These are phyloP conservation scores for Pachyseris speciosa DNA, from an alignment of 64 coral and sea anemone genomes.

Conservation along the genomic window DNA sequence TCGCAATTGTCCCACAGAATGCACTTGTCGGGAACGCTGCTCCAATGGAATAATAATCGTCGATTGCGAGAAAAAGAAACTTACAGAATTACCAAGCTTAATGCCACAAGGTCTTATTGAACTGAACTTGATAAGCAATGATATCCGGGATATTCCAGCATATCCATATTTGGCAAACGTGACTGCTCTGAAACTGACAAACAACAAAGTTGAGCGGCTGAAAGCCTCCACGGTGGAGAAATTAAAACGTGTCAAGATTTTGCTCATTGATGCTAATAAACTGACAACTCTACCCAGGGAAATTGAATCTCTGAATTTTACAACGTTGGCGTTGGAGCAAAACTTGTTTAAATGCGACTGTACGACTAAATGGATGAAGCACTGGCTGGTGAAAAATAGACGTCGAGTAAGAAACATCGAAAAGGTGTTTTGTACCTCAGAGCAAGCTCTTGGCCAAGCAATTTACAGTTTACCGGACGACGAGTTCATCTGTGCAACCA, in stretches of 20 bases:
- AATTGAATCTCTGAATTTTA: constrained; percentile 52
- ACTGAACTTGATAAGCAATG: constrained; percentile 50
- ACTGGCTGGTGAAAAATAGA: constrained; percentile 54
- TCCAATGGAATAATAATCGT: constrained; percentile 32
- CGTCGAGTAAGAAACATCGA: constrained; percentile 15
- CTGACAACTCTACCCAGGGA: constrained; percentile 35
- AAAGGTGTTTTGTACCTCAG: constrained; percentile 46
- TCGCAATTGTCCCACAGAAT: constrained; percentile 41
- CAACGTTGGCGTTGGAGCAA: constrained; percentile 10
- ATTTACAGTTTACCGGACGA: neutral
- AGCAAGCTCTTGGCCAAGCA: neutral
- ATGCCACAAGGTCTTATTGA: constrained; percentile 56
- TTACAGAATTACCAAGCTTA: constrained; percentile 22
- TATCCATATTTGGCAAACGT: constrained; percentile 39
- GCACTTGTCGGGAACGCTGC: constrained; percentile 17
- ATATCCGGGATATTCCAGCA: constrained; percentile 15
- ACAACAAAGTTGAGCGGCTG: constrained; percentile 38
- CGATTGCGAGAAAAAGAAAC: constrained; percentile 10
- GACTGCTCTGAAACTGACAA: constrained; percentile 25
- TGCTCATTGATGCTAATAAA: constrained; percentile 61
- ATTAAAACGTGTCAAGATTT: constrained; percentile 1
- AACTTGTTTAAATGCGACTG: constrained; percentile 78
- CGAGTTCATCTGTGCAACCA: constrained; percentile 56
- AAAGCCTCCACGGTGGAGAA: constrained; percentile 8
- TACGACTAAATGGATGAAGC: constrained; percentile 48